Percentiles rank a stretch among this genome's conserved stretches.
Conservation (phyloP, 2,888 invertebrate species). For the Mesorhabditis belari region DNA sequence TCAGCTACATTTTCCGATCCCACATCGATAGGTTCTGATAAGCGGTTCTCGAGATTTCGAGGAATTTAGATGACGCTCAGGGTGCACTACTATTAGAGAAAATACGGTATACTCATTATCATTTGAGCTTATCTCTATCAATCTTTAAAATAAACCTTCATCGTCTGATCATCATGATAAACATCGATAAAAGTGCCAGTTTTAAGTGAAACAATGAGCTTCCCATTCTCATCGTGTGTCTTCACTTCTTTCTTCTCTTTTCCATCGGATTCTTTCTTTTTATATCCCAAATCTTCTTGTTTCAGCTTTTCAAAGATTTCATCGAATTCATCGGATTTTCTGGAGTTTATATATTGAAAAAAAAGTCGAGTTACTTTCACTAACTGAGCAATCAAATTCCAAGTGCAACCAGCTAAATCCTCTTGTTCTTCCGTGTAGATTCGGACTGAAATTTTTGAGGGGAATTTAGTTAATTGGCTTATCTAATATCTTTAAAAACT, state of each 20-base stretch:
- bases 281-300: conserved; percentile 29
- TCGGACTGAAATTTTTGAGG: conserved; percentile 74
- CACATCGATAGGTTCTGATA: too few species aligned
- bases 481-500: background rate
- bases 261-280: conserved; percentile 30
- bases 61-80: too few species aligned
- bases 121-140: conserved; percentile 1
- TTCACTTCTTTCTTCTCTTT: conserved; percentile 8
- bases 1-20: too few species aligned
- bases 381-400: conserved; percentile 37
- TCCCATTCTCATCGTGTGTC: conserved; percentile 7
- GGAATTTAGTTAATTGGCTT: conserved; percentile 23
- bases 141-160: conserved; percentile 16
- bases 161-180: conserved; percentile 16
- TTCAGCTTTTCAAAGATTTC: conserved; percentile 63
- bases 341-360: conserved; percentile 39
- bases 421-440: conserved; percentile 91
- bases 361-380: background rate
- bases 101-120: too few species aligned
- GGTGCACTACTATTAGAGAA: too few species aligned
- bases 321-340: conserved; percentile 74
- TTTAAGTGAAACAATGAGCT: conserved; percentile 14
- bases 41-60: too few species aligned
- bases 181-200: conserved; percentile 38
- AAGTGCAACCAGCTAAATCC: conserved; percentile 60